Base-by-base conservation (phyloP, 30 jellyfish, hydroid and myxozoan species). In the Aurelia sp. region DNA sequence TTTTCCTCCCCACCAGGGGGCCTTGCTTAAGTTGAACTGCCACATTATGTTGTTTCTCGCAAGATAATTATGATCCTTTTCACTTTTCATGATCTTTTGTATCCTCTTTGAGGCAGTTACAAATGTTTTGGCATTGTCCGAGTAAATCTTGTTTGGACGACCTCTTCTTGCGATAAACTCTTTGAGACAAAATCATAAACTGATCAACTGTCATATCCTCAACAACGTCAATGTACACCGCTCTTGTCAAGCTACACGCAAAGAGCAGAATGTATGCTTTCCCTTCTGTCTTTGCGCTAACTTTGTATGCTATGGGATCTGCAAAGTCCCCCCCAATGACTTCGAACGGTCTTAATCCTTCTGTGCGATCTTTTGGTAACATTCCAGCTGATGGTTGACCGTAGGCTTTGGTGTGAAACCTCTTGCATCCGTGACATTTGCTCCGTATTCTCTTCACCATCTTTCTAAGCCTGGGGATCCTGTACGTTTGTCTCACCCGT, bases 1-100 rank as follows among this genome's bases (percentile, higher is more conserved):
- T 53, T 76, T 78, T 11, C 90, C 91, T 16, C 79, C 92, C 96
- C 89, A 79, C 92, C 92, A 71, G 76, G 92, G 84, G 68, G 96
- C 96, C 13, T 78, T 41, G 44, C 96, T 71, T 8, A 88, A 72
- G 70, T 88, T 71, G 75, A 88, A 79, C 74, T 82, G 92, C 92
- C 96, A 88, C 44, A 79, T 31, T 67, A 30, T 55, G 44, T 66
- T 31, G 13, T 20, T 47, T 33, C n/a, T n/a, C n/a, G n/a, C n/a
- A n/a, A 21, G 74, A 66, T 44, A 86, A 27, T 10, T 40, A 48
- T 55, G 51, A 59, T 52, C 21, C 44, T 58, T 57, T 40, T 78
- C 96, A 67, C 30, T 20, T 19, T 62, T 87, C 91, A 67, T 69
- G 51, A 87, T 37, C 22, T 52, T 9, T 58, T 87, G 30, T 55